phyloP scores from a whole-genome alignment of 2,888 invertebrate genomes.

The Stenichneumon culpator region DNA sequence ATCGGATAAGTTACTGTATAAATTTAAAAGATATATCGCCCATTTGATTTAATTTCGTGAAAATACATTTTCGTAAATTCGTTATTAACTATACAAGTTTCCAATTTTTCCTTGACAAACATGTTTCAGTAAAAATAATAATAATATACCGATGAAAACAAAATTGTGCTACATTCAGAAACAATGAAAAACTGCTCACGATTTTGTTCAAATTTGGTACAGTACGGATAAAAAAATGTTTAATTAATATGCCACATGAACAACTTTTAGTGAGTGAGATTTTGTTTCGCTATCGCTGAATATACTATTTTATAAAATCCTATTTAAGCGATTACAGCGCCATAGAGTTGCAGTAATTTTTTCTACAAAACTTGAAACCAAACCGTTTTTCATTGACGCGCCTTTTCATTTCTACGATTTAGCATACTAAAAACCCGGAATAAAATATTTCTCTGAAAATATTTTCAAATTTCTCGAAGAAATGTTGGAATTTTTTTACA shows the following conservation, averaged over 20 bases:
- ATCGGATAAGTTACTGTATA: neutral
- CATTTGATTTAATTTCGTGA: too few species aligned
- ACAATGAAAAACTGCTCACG: too few species aligned
- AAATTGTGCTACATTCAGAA: neutral
- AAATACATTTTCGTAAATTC: neutral
- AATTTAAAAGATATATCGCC: neutral
- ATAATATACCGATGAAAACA: neutral
- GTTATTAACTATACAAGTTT: neutral
- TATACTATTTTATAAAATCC: neutral
- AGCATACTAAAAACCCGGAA: constrained; percentile 33
- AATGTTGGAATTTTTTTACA: neutral
- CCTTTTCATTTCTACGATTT: constrained; percentile 33
- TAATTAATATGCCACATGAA: neutral
- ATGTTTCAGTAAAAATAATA: neutral
- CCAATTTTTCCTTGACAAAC: neutral
- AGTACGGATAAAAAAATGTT: too few species aligned
- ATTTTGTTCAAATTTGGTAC: too few species aligned
- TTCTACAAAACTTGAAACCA: constrained; percentile 54
- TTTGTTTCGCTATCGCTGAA: neutral
- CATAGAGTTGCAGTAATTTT: constrained; percentile 37
- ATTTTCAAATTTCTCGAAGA: neutral
- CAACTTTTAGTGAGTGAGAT: neutral
- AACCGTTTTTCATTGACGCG: constrained; percentile 31
- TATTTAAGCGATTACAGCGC: constrained; percentile 20
- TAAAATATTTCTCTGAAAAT: neutral